phyloP scores from a whole-genome alignment of 2,888 invertebrate species.

The Lagria hirta region DNA sequence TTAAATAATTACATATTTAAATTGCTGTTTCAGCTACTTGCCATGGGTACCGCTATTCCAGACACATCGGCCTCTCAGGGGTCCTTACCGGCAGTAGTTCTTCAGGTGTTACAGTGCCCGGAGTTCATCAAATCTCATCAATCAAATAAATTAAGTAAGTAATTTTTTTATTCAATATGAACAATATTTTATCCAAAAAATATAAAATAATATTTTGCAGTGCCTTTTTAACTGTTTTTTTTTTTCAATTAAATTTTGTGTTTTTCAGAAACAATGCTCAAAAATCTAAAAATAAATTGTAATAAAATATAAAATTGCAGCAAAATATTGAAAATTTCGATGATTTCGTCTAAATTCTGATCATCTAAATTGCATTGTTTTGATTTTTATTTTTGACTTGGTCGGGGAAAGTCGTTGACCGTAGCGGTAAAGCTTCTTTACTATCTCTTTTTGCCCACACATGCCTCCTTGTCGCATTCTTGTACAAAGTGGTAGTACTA shows the following conservation, averaged over 20 bases:
- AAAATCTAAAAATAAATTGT: too few species aligned
- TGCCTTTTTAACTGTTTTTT: too few species aligned
- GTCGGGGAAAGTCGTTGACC: constrained; percentile 50
- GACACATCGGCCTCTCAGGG: constrained; percentile 43
- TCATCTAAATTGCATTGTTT: too few species aligned
- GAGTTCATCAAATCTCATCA: constrained; percentile 33
- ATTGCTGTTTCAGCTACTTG: constrained; percentile 46
- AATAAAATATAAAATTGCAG: too few species aligned
- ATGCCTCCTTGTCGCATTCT: constrained; percentile 8
- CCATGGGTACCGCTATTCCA: constrained; percentile 54
- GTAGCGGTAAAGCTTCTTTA: constrained; percentile 42
- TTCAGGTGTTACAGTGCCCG: constrained; percentile 50
- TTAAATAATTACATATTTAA: constrained; percentile 9
- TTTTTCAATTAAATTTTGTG: too few species aligned
- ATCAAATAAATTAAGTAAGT: constrained; percentile 30
- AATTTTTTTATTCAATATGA: too few species aligned
- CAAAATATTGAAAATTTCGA: too few species aligned
- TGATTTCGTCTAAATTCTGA: too few species aligned
- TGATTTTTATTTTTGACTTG: too few species aligned
- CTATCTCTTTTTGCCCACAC: constrained; percentile 21
- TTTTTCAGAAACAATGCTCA: too few species aligned
- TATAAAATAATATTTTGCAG: background rate
- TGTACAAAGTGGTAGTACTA: constrained; percentile 5
- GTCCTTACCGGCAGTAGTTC: constrained; percentile 49
- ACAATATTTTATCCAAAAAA: constrained; percentile 5